Conservation (phyloP, 2,888 invertebrate genomes). For the Petrolisthes cinctipes region DNA sequence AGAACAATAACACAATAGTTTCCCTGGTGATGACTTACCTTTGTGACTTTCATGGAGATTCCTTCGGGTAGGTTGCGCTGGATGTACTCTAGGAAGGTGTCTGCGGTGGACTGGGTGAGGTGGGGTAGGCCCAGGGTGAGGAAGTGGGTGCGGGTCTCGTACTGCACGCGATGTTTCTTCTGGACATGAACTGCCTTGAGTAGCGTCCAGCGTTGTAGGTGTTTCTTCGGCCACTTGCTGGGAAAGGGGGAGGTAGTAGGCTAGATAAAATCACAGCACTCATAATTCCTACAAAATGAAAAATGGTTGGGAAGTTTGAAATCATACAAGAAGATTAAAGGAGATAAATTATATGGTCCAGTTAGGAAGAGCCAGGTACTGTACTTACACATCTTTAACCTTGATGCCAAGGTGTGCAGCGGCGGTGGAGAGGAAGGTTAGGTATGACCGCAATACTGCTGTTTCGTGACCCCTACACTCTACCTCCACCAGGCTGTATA, state of each 20-base stretch:
- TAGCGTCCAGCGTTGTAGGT: constrained; percentile 79
- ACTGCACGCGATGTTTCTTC: constrained; percentile 95
- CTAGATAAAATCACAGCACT: not conserved
- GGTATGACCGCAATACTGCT: constrained; percentile 47
- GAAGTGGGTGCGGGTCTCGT: constrained; percentile 94
- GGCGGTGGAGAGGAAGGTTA: constrained; percentile 41
- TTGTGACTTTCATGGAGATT: constrained; percentile 90
- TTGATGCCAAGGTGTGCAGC: constrained; percentile 35
- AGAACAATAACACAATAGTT: not conserved
- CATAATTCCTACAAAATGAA: not conserved
- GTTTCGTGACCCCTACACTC: constrained; percentile 50
- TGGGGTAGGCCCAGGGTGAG: constrained; percentile 84
- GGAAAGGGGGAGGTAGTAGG: not conserved
- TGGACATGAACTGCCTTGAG: constrained; percentile 89
- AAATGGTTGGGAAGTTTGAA: not conserved
- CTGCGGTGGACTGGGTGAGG: constrained; percentile 94
- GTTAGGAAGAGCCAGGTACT: too few relatives aligned
- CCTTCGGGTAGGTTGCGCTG: constrained; percentile 98
- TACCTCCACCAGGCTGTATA: constrained; percentile 49
- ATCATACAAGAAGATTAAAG: not conserved
- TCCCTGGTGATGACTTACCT: constrained; percentile 68
- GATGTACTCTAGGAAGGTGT: constrained; percentile 95
- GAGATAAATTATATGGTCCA: not conserved
- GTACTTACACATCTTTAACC: constrained; percentile 36
- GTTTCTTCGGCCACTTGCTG: constrained; percentile 50